Base-by-base conservation (phyloP, 2,888 invertebrate species). In the Xylocampa areola region DNA sequence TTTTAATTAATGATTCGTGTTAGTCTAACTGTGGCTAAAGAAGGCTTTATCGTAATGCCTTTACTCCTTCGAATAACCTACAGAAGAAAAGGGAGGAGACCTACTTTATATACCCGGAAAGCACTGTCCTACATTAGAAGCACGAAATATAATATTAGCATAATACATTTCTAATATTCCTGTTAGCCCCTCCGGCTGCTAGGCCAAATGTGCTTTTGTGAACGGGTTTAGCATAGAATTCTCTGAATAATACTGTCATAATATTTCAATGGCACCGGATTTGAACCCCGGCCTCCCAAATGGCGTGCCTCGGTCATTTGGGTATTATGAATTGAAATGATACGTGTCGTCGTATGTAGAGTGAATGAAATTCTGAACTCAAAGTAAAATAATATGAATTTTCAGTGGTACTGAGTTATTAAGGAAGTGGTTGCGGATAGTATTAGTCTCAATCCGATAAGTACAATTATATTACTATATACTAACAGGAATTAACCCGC, bases 211-310 rank as follows among this genome's bases (percentile, higher is more conserved):
- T 37, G 47, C 37, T 62, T 47, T 62, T 68, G 39, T 53, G 30
- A 23, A 41, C 29, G 25, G 25, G 19, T 41, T 45, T 40, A 32
- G 52, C 62, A 63, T 62, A 64, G 41, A 64, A 64, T 51, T 23
- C 25, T 44, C 25, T 44, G 49, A 39, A 65, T 66, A 69, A 63
- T 47, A 32, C 49, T 41, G 70, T 40, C 48, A 51, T 70, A 69
- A 66, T 64, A 68, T 53, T 64, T 64, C 69, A 64, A 64, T 68
- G 33, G 47, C 32, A 5, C 35, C 47, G 64, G 53, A 69, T 68
- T 68, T 63, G 36, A 68, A 47, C 64, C 37, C 23, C 30, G 21
- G 39, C 44, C 32, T 52, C 63, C 69, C 40, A 33, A 30, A 32
- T 13, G 32, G 36, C 29, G 17, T 21, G 44, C 32, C 25, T 23